Percentiles rank a stretch among this genome's conserved stretches.
Evolutionary conservation across 2,113 vertebrate species (phyloP).

Genomic region (Zootoca vivipara): DNA sequence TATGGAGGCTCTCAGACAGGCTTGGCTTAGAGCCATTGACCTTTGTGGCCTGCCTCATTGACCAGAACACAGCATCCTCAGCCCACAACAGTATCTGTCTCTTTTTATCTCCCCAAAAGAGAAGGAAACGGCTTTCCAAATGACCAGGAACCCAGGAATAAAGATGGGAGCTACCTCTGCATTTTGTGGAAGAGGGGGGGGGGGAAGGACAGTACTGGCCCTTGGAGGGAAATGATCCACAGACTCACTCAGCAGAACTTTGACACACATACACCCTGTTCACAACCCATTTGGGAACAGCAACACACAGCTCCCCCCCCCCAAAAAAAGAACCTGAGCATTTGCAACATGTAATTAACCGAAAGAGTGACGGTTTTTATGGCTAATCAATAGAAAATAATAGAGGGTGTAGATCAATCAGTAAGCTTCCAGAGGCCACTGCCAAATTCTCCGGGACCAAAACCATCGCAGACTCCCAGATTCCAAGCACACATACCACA

Average conservation of each 20-base stretch:
- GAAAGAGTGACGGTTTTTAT: background rate
- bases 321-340: background rate
- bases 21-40: conserved; percentile 76
- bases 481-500: background rate
- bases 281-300: conserved; percentile 25
- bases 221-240: conserved; percentile 53
- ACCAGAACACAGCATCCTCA: conserved; percentile 74
- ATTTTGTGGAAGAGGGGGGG: conserved; percentile 5
- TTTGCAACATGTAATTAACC: conserved; percentile 8
- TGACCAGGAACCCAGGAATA: conserved; percentile 64
- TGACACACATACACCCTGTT: background rate
- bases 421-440: background rate
- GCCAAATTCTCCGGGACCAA: background rate
- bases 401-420: background rate
- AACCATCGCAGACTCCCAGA: background rate
- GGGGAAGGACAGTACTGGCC: background rate
- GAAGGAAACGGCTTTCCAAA: conserved; percentile 74
- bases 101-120: conserved; percentile 69
- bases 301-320: background rate
- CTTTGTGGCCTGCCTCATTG: conserved; percentile 74
- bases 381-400: conserved; percentile 9
- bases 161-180: conserved; percentile 62
- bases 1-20: conserved; percentile 68
- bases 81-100: conserved; percentile 63
- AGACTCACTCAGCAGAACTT: conserved; percentile 8